These are phyloP conservation scores for Gymnoscopelus braueri DNA, from an alignment of 2,797 vertebrate genomes.

Conservation along the genomic window DNA sequence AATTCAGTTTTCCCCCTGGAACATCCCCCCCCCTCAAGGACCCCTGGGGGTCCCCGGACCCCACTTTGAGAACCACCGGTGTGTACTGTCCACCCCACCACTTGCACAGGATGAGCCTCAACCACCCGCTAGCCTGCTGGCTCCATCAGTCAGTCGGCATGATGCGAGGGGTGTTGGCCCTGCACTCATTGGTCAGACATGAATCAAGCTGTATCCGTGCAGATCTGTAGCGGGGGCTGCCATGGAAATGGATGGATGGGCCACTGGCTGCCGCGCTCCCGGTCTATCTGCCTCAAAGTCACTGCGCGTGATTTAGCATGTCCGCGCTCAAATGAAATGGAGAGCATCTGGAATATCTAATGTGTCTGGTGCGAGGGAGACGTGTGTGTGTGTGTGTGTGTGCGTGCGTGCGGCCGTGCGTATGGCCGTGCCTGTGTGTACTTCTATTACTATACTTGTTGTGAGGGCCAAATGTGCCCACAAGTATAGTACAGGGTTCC, in stretches of 20 bases:
- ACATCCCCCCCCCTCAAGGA: too few relatives aligned
- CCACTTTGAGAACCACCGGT: too few relatives aligned
- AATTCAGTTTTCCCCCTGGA: too few relatives aligned
- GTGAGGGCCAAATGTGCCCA: too few relatives aligned
- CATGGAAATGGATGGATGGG: not conserved
- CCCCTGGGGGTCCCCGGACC: too few relatives aligned
- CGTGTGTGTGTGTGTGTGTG: conserved; percentile 11
- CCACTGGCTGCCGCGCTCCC: not conserved
- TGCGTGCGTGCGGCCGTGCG: not conserved
- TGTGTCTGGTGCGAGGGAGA: not conserved
- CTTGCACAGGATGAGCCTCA: conserved; percentile 9
- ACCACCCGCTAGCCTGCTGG: not conserved
- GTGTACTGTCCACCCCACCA: too few relatives aligned
- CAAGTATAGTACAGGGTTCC: too few relatives aligned
- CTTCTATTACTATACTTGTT: too few relatives aligned
- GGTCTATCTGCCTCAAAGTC: conserved; percentile 1
- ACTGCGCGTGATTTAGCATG: conserved; percentile 14
- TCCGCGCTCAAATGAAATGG: not conserved
- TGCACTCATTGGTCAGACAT: conserved; percentile 12
- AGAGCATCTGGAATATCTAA: not conserved
- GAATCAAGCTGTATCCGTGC: conserved; percentile 26
- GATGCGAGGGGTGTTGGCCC: not conserved
- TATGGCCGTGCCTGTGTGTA: not conserved
- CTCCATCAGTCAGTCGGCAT: conserved; percentile 16
- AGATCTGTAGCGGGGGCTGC: conserved; percentile 10